Percentiles rank a stretch among this genome's conserved stretches.
Evolutionary conservation across 2,113 vertebrate genomes (phyloP).

Genomic region (Chunga burmeisteri): DNA sequence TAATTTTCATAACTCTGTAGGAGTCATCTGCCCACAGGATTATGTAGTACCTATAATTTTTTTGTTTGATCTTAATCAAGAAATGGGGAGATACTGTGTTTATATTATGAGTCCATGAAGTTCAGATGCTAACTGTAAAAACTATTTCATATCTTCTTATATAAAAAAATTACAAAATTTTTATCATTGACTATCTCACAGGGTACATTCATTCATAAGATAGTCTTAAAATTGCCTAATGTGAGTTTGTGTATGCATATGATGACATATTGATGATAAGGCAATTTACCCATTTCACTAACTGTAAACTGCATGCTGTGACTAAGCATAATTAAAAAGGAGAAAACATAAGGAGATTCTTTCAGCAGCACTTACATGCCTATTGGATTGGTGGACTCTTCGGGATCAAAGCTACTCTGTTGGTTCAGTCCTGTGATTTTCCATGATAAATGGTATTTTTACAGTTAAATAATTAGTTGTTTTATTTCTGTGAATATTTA

Average conservation of each 20-base stretch:
- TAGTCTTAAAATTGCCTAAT: not conserved
- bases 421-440: not conserved
- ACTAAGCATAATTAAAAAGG: not conserved
- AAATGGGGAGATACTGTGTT: not conserved
- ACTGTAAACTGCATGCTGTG: not conserved
- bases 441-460: not conserved
- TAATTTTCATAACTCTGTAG: not conserved
- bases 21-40: not conserved
- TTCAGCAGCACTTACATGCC: not conserved
- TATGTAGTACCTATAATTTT: not conserved
- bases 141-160: not conserved
- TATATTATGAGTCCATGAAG: not conserved
- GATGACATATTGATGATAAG: not conserved
- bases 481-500: not conserved
- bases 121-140: not conserved
- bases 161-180: not conserved
- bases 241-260: not conserved
- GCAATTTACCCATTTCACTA: not conserved
- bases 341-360: not conserved
- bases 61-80: not conserved
- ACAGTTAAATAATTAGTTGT: not conserved
- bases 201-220: not conserved
- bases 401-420: not conserved
- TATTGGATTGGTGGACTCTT: not conserved
- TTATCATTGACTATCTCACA: not conserved